Percentiles rank a stretch among this genome's conserved stretches.
Evolutionary conservation across 2,888 invertebrate species (phyloP).

Genomic region (Xanthostigma xanthostigma): DNA sequence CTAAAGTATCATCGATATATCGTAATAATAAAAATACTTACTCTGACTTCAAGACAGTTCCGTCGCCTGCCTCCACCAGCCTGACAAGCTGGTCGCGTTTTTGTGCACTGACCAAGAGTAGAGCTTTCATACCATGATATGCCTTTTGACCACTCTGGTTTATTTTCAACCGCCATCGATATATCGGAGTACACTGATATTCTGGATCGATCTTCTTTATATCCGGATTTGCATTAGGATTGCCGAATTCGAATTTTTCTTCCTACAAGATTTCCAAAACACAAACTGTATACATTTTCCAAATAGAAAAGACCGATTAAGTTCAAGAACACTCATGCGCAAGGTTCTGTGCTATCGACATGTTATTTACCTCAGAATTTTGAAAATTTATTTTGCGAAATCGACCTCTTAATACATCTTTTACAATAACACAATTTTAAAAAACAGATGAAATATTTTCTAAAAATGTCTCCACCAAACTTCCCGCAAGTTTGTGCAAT

Average conservation of each 20-base stretch:
- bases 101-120: slow-evolving; percentile 36
- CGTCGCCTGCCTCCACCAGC: slow-evolving; percentile 66
- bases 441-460: too few species aligned
- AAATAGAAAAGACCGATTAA: slow-evolving; percentile 1
- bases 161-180: slow-evolving; percentile 53
- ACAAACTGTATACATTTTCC: slow-evolving; percentile 8
- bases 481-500: too few species aligned
- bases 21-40: slow-evolving; percentile 21
- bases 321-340: not conserved
- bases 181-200: slow-evolving; percentile 37
- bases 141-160: slow-evolving; percentile 26
- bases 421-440: too few species aligned
- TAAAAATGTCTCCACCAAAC: too few species aligned
- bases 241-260: slow-evolving; percentile 75
- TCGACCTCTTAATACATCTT: too few species aligned
- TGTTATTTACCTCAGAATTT: too few species aligned
- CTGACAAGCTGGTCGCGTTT: slow-evolving; percentile 47
- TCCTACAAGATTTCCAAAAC: slow-evolving; percentile 37
- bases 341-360: too few species aligned
- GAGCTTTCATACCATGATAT: slow-evolving; percentile 32
- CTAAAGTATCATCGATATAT: too few species aligned
- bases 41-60: slow-evolving; percentile 44
- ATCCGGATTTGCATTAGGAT: slow-evolving; percentile 42
- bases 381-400: too few species aligned
- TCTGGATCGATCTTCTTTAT: slow-evolving; percentile 28